phyloP scores from a whole-genome alignment of 2,888 invertebrate species.

The Drosophila nr. medialis region DNA sequence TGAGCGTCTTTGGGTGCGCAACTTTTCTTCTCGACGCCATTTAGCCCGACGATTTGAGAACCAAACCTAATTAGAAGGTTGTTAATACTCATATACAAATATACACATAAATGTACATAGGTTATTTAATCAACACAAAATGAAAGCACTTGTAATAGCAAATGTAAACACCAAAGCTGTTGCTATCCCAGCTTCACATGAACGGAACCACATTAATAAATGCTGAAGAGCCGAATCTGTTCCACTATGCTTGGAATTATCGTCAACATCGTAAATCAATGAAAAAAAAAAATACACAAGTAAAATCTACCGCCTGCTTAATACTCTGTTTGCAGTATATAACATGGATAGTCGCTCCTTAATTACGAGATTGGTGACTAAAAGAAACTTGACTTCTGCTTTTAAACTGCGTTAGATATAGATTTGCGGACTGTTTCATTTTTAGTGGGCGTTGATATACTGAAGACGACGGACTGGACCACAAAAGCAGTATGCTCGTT shows the following conservation, averaged over 20 bases:
- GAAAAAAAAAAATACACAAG: background rate
- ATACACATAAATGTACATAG: background rate
- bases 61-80: slow-evolving; percentile 92
- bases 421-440: background rate
- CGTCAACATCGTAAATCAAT: background rate
- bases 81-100: background rate
- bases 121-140: background rate
- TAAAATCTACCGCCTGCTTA: background rate
- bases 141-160: slow-evolving; percentile 10
- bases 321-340: background rate
- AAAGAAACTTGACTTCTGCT: background rate
- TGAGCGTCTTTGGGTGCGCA: slow-evolving; percentile 93
- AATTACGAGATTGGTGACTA: background rate
- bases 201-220: slow-evolving; percentile 44
- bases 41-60: slow-evolving; percentile 99
- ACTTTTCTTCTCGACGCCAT: slow-evolving; percentile 99
- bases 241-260: slow-evolving; percentile 11
- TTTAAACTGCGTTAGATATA: background rate
- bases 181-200: slow-evolving; percentile 20
- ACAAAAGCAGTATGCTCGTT: background rate
- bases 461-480: background rate
- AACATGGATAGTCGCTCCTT: background rate
- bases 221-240: slow-evolving; percentile 50
- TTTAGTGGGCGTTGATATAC: background rate
- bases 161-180: slow-evolving; percentile 24